Evolutionary conservation across 2,797 vertebrate genomes (phyloP).

Genomic region (Acrocephalus scirpaceus): DNA sequence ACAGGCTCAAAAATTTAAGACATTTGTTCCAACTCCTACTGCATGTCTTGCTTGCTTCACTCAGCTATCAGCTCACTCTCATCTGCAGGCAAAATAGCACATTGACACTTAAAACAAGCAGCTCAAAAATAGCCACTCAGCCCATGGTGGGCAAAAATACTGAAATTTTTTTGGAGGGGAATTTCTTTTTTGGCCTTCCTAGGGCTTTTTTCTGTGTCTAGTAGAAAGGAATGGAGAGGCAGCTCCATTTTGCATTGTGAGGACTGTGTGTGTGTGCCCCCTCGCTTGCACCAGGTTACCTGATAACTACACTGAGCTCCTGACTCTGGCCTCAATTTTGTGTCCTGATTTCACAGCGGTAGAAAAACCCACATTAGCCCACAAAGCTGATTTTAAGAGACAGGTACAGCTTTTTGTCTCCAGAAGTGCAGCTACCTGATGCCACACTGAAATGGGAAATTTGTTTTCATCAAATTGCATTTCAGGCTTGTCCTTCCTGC

Average conservation of each 20-base stretch:
- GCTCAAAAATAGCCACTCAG: slow-evolving; percentile 7
- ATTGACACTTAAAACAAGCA: slow-evolving; percentile 30
- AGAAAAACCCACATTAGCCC: not conserved
- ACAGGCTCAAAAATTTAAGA: slow-evolving; percentile 73
- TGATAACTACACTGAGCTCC: not conserved
- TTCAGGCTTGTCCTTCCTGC: not conserved
- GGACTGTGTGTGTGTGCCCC: rapidly evolving
- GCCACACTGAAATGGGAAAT: not conserved
- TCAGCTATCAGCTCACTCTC: slow-evolving; percentile 39
- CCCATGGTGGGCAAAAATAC: not conserved
- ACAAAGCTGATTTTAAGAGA: not conserved
- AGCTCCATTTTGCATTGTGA: not conserved
- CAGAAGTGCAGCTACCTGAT: not conserved
- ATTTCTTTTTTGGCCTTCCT: not conserved
- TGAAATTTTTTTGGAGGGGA: not conserved
- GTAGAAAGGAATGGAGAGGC: not conserved
- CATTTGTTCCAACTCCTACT: slow-evolving; percentile 66
- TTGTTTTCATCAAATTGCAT: not conserved
- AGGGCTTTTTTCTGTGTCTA: not conserved
- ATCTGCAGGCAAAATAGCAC: slow-evolving; percentile 37
- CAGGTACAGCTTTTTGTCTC: not conserved
- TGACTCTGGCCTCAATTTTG: not conserved
- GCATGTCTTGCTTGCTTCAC: slow-evolving; percentile 55
- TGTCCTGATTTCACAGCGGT: not conserved
- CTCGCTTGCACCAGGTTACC: not conserved